Base-by-base conservation (phyloP, 2,113 vertebrate species). In the Anarhynchus alexandrinus region DNA sequence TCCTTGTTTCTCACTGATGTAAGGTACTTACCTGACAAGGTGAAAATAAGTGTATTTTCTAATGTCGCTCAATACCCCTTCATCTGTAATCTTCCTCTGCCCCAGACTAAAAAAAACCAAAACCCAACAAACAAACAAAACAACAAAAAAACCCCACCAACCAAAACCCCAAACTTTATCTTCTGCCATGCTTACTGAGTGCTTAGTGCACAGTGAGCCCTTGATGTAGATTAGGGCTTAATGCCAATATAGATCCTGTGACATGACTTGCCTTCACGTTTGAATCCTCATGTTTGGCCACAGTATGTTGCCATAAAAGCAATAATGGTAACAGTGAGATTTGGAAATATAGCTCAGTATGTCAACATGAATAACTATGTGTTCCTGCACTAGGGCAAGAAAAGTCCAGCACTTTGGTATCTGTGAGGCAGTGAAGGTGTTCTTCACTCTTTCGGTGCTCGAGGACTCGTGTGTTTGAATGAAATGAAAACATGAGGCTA, bases 291-390 rank as follows among this genome's bases (percentile, higher is more conserved):
- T 6, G 12, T 4, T 52, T 43, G 49, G 2, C 21, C 62, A 49
- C 11, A 23, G 8, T 29, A 13, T 18, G 69, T 93, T 78, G 51
- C 15, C 23, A 78, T 34, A 81, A 70, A 89, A 61, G 36, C 40
- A 52, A 26, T 8, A 66, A 19, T 19, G 19, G 5, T 52, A 52
- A 62, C 20, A 47, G 20, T 17, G 32, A 47, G 15, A 8, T 10
- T 15, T 47, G 40, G 90, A 88, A 90, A 74, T 45, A 79, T 70
- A 30, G 11, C 20, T 82, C 58, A 21, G 30, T 21, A 51, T 0
- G 4, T 40, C 22, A 36, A 38, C 0, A 0, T 26, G 34, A 73
- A 8, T 62, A 72, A 55, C 45, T 34, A 6, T 23, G 6, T 30
- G 5, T 36, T 66, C 61, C 25, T 65, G 27, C 10, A 62, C 14